Evolutionary conservation across 2,797 vertebrate genomes (phyloP).

Genomic region (Crocodylus rhombifer): DNA sequence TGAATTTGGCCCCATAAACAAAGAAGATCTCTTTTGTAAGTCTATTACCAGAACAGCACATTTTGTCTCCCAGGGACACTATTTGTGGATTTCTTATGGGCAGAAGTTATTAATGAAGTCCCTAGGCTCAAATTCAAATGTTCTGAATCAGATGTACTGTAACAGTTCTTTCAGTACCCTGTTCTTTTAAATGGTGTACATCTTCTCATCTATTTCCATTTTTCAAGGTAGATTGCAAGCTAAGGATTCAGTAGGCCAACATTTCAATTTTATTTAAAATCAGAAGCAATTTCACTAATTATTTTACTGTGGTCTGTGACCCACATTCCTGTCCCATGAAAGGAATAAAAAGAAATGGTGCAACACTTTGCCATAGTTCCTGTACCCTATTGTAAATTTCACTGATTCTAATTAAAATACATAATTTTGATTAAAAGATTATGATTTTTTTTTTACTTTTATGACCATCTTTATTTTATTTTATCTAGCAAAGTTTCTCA

Average conservation of each 20-base stretch:
- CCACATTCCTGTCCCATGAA: slow-evolving; percentile 38
- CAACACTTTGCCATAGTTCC: not conserved
- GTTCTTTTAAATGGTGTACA: slow-evolving; percentile 52
- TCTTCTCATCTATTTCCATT: slow-evolving; percentile 68
- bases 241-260: slow-evolving; percentile 32
- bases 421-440: not conserved
- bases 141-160: slow-evolving; percentile 55
- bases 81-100: slow-evolving; percentile 45
- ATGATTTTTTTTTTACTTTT: slow-evolving; percentile 3
- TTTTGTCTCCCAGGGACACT: slow-evolving; percentile 46
- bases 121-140: slow-evolving; percentile 34
- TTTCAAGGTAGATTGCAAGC: slow-evolving; percentile 37
- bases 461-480: slow-evolving; percentile 10
- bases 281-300: slow-evolving; percentile 59
- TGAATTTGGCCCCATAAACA: not conserved
- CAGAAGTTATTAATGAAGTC: slow-evolving; percentile 61
- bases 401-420: slow-evolving; percentile 47
- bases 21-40: not conserved
- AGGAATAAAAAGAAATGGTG: not conserved
- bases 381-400: slow-evolving; percentile 39
- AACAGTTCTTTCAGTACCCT: slow-evolving; percentile 46
- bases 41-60: slow-evolving; percentile 6
- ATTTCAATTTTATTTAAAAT: slow-evolving; percentile 42
- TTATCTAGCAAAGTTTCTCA: not conserved
- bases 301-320: slow-evolving; percentile 56